These are phyloP conservation scores for Oryctes rhinoceros DNA, from an alignment of 1,140 invertebrate species.

Conservation along the genomic window DNA sequence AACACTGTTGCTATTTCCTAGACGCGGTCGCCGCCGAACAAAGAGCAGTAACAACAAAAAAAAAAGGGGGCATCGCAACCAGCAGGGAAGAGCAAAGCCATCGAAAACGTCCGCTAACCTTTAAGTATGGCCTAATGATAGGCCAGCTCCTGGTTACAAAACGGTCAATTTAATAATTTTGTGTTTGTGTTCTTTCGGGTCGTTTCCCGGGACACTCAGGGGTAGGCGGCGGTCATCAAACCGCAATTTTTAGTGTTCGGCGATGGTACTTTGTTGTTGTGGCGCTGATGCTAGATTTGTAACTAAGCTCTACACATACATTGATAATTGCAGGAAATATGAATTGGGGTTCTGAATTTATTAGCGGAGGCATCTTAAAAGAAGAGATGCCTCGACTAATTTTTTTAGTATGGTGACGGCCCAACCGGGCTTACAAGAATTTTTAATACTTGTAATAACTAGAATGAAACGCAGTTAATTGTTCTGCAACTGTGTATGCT, in stretches of 20 bases:
- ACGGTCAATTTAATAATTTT: conserved; percentile 16
- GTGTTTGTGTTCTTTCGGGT: background rate
- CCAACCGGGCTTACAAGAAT: too few species aligned
- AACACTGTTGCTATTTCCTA: conserved; percentile 18
- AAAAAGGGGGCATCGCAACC: background rate
- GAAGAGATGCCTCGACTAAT: too few species aligned
- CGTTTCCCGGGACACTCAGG: background rate
- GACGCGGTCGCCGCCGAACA: background rate
- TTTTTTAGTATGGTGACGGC: too few species aligned
- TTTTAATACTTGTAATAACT: too few species aligned
- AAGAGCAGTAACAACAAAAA: background rate
- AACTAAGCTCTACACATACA: background rate
- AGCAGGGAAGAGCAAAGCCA: background rate
- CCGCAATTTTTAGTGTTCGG: background rate
- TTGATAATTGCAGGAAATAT: background rate
- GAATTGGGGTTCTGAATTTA: background rate
- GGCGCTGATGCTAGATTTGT: background rate
- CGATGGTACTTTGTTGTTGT: background rate
- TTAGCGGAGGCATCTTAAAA: background rate
- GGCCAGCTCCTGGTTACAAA: conserved; percentile 16
- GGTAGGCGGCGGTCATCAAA: background rate
- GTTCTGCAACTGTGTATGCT: too few species aligned
- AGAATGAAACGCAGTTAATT: too few species aligned
- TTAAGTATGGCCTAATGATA: conserved; percentile 2
- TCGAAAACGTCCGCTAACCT: background rate